Conservation (phyloP, 2,888 invertebrate species). For the Seira sanloemensis region DNA sequence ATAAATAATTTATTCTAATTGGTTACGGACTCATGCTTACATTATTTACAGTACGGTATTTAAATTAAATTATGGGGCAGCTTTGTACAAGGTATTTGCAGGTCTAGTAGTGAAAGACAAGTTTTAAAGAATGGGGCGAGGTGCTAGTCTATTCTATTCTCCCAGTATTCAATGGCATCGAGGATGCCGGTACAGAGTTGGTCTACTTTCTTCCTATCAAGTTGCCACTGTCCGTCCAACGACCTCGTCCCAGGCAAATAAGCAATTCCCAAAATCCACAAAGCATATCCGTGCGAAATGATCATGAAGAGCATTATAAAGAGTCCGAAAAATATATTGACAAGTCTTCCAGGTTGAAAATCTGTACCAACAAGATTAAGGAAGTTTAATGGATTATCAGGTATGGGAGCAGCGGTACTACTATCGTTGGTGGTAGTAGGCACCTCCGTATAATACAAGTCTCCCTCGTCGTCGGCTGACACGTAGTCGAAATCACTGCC, state of each 20-base stretch:
- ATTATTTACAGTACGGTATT: too few relatives aligned
- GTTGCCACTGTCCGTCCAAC: conserved; percentile 62
- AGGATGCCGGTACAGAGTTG: conserved; percentile 38
- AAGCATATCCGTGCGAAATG: conserved; percentile 70
- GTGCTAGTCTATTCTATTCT: conserved; percentile 37
- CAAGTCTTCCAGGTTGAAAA: conserved; percentile 72
- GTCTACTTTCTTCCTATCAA: conserved; percentile 52
- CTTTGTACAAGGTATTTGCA: too few relatives aligned
- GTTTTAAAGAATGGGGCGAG: neutral
- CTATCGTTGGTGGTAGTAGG: neutral
- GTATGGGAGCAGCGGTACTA: conserved; percentile 5
- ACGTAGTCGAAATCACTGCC: neutral
- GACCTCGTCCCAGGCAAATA: conserved; percentile 72
- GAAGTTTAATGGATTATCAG: conserved; percentile 61
- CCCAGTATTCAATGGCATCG: conserved; percentile 69
- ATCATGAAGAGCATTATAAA: conserved; percentile 72
- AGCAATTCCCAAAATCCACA: conserved; percentile 73
- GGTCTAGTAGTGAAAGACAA: too few relatives aligned
- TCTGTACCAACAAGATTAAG: conserved; percentile 71
- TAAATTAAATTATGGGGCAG: too few relatives aligned
- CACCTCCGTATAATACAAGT: neutral
- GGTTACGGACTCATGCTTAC: too few relatives aligned
- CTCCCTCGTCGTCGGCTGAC: neutral
- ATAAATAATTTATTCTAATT: neutral
- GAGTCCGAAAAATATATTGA: conserved; percentile 72